Base-by-base conservation (phyloP, 2,888 invertebrate genomes). In the Cephus spinipes region DNA sequence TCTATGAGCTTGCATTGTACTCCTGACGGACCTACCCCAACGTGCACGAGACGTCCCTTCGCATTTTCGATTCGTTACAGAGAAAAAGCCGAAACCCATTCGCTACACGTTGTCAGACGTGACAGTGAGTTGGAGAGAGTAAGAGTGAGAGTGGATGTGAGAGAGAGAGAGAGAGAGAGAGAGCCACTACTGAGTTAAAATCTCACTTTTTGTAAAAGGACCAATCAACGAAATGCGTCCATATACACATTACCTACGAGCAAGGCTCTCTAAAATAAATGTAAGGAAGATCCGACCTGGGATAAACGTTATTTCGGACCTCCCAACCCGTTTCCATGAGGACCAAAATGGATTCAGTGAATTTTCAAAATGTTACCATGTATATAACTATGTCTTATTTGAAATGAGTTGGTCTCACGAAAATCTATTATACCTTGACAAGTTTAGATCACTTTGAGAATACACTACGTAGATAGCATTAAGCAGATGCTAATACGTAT, bases 31-130 rank as follows among this genome's bases (percentile, higher is more conserved):
- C 87, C 88, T 87, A 86, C 84, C 86, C 85, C 88, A 87, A 88
- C 76, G 80, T 78, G 75, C 81, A 78, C 77, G 80, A 78, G 83
- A 81, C 78, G 75, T 81, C 79, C 76, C 79, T 74, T 73, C 69
- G 76, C 78, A 76, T 82, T 82, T 81, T 40, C 83, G 85, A 87
- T 87, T 87, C 87, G 87, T 87, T 82, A 87, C 82, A 83, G 82
- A 77, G 82, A 82, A 84, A 74, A 68, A 33, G 69, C 74, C 74
- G 74, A 85, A 84, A 83, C 79, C 84, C 85, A 87, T 87, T 87
- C 86, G 86, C 84, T 80, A 88, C 83, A 83, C 83, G 76, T 80
- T 81, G 87, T 84, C 84, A 79, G 80, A 76, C 79, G 81, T n/a
- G 33, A 30, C 71, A 71, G 30, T 30, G 12, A 11, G 11, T 71